Percentiles rank a stretch among this genome's conserved stretches.
phyloP scores from a whole-genome alignment of 2,888 invertebrate genomes.

The Hirtodrosophila duncani region DNA sequence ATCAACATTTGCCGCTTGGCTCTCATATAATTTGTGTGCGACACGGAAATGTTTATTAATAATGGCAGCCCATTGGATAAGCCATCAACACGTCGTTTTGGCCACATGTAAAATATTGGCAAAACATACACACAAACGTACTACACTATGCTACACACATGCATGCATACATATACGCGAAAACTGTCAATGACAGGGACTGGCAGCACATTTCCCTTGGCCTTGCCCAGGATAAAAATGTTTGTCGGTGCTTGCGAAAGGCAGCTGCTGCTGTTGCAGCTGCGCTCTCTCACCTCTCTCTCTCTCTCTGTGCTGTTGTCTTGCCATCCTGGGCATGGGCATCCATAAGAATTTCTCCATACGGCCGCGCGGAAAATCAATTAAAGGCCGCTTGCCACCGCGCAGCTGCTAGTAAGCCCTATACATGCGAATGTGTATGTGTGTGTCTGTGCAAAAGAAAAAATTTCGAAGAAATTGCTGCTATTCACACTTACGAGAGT shows the following conservation, averaged over 20 bases:
- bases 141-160: too few species aligned
- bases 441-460: conserved; percentile 49
- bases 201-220: conserved; percentile 18
- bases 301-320: conserved; percentile 13
- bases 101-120: too few species aligned
- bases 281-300: conserved; percentile 13
- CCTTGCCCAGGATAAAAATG: conserved; percentile 22
- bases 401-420: conserved; percentile 45
- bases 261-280: conserved; percentile 16
- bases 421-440: conserved; percentile 24
- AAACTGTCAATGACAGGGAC: conserved; percentile 3
- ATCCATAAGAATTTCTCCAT: conserved; percentile 37
- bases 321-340: conserved; percentile 30
- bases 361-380: conserved; percentile 54
- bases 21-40: too few species aligned
- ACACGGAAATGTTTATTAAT: too few species aligned
- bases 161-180: too few species aligned
- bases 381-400: conserved; percentile 50
- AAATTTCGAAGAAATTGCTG: conserved; percentile 21
- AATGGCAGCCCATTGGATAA: too few species aligned
- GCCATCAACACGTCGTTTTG: too few species aligned
- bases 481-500: conserved; percentile 77
- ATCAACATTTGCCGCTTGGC: too few species aligned
- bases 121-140: too few species aligned
- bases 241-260: too few species aligned